Conservation (phyloP, 2,888 invertebrate genomes). For the Eupeodes luniger region DNA sequence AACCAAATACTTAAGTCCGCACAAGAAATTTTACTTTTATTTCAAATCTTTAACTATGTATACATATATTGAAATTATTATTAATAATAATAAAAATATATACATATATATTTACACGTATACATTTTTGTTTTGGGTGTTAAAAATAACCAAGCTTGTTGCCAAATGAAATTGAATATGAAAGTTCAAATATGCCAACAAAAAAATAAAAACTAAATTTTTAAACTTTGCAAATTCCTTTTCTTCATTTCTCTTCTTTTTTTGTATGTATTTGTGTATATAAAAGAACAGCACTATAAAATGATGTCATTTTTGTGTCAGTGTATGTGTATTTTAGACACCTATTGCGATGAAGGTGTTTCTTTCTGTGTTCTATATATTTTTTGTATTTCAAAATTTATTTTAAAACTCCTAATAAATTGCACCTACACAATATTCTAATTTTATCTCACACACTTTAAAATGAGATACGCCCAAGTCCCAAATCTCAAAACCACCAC, state of each 20-base stretch:
- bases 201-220: background rate
- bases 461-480: slow-evolving; percentile 42
- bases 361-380: slow-evolving; percentile 23
- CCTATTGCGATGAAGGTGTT: slow-evolving; percentile 39
- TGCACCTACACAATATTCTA: slow-evolving; percentile 77
- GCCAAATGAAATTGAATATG: slow-evolving; percentile 43
- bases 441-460: slow-evolving; percentile 64
- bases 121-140: background rate
- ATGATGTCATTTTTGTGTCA: slow-evolving; percentile 60
- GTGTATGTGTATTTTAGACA: slow-evolving; percentile 16
- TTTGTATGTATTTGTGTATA: background rate
- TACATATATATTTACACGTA: background rate
- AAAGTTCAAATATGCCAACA: slow-evolving; percentile 27
- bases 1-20: background rate
- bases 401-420: slow-evolving; percentile 58
- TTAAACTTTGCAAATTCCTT: slow-evolving; percentile 51
- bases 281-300: background rate
- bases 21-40: background rate
- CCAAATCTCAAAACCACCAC: background rate
- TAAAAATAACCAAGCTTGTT: slow-evolving; percentile 33
- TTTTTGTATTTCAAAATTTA: slow-evolving; percentile 25
- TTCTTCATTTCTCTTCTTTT: background rate
- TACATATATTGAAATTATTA: background rate
- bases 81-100: background rate
- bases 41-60: background rate